Conservation (phyloP, 2,888 invertebrate species). For the Sphaeridia pumilis region DNA sequence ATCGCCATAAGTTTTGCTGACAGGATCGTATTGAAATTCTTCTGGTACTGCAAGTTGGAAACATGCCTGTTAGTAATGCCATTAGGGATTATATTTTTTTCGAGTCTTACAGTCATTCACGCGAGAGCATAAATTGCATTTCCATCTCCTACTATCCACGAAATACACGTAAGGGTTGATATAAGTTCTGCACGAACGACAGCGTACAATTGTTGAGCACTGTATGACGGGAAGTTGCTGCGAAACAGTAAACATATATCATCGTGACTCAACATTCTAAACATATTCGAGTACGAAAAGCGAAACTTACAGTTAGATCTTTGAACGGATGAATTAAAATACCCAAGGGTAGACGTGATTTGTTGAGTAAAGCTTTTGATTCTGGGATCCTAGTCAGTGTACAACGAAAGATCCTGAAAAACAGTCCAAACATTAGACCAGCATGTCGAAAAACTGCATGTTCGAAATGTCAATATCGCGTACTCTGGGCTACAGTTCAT, state of each 20-base stretch:
- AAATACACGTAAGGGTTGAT: slow-evolving; percentile 98
- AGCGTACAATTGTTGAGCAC: slow-evolving; percentile 90
- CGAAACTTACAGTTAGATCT: slow-evolving; percentile 83
- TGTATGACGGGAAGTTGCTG: slow-evolving; percentile 93
- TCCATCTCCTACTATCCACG: slow-evolving; percentile 93
- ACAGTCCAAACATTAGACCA: neutral
- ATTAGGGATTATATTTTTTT: too few species aligned
- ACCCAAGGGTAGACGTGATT: slow-evolving; percentile 88
- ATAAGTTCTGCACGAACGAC: slow-evolving; percentile 92
- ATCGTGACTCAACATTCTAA: too few species aligned
- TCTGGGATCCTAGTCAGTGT: slow-evolving; percentile 93
- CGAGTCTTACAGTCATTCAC: slow-evolving; percentile 93
- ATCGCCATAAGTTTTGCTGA: slow-evolving; percentile 93
- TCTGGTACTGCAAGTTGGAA: slow-evolving; percentile 78
- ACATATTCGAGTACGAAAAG: too few species aligned
- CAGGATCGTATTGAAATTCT: slow-evolving; percentile 96
- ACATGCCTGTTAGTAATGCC: too few species aligned
- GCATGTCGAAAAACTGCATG: too few species aligned
- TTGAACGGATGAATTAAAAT: slow-evolving; percentile 96
- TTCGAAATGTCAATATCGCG: slow-evolving; percentile 43
- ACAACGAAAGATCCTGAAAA: slow-evolving; percentile 74
- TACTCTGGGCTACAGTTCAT: slow-evolving; percentile 84
- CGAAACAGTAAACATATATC: too few species aligned
- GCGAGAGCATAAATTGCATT: slow-evolving; percentile 94
- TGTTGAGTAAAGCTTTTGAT: slow-evolving; percentile 77